Evolutionary conservation across 2,797 vertebrate genomes (phyloP), one percentile per base, ranked within the genome.

Genomic region (Betta splendens): DNA sequence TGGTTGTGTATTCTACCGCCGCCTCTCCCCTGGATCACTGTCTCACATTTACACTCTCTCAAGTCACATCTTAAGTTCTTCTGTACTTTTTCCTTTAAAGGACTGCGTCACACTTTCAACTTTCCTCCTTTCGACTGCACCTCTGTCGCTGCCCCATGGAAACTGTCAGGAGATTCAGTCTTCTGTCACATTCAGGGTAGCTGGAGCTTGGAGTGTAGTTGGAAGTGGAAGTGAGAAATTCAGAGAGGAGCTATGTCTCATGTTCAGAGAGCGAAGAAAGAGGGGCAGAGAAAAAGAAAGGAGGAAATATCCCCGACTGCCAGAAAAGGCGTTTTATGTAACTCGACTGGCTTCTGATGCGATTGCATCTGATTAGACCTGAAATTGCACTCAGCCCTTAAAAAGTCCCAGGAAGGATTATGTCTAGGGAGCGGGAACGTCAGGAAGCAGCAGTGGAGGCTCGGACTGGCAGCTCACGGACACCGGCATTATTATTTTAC

Each of bases 341-440:
- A 83, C 52, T 1, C 10, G 54, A 26, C 78, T 63, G 72, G 69
- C 51, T 71, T 52, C 56, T 88, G 87, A 89, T 70, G 79, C 83
- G 81, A 89, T 85, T 63, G 67, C 49, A 79, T 85, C 51, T 80
- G 86, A 89, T 85, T 67, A 62, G 66, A 86, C 57, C 56, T 69
- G 52, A 74, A 77, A 70, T 46, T 72, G 67, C 72, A 77, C 79
- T 78, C 77, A 64, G 57, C 21, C 28, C 51, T 66, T 50, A 51
- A 75, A 77, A 79, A 51, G 48, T 75, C 48, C 36, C 66, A 29
- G 35, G 10, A 38, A 68, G 64, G 45, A 47, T 60, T 17, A 55
- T 8, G 5, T 77, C 44, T 22, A 20, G 15, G 15, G n/a, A n/a
- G n/a, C n/a, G n/a, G n/a, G n/a, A n/a, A n/a, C n/a, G n/a, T n/a